Percentiles rank a stretch among this genome's conserved stretches.
Conservation (phyloP, 2,113 vertebrate species). For the Paralichthys olivaceus region DNA sequence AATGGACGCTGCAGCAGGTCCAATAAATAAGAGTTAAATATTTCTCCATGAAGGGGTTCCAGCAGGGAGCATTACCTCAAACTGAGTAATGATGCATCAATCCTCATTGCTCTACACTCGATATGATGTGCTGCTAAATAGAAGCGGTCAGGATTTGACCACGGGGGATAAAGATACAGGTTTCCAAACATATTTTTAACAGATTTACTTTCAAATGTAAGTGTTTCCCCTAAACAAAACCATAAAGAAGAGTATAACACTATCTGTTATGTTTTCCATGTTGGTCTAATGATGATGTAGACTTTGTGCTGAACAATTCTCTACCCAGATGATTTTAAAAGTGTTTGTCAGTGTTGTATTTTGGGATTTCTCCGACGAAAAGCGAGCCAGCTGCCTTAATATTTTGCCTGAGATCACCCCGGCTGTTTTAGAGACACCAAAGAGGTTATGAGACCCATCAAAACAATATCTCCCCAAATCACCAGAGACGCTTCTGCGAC, state of each 20-base stretch:
- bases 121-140: not conserved
- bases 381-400: not conserved
- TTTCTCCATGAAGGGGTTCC: not conserved
- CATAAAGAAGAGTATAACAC: not conserved
- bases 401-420: conserved; percentile 18
- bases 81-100: not conserved
- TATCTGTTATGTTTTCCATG: not conserved
- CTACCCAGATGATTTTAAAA: not conserved
- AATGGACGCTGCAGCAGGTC: not conserved
- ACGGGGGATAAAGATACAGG: no score
- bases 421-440: conserved; percentile 23
- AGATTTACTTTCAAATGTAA: not conserved
- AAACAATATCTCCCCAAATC: conserved; percentile 44
- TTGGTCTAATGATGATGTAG: not conserved
- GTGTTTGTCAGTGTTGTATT: not conserved
- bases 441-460: conserved; percentile 34
- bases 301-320: not conserved
- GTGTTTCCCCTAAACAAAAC: not conserved
- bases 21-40: not conserved
- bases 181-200: no score
- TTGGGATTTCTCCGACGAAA: conserved; percentile 2
- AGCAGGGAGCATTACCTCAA: not conserved
- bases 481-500: conserved; percentile 51
- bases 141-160: no score
- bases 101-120: not conserved